phyloP scores from a whole-genome alignment of 2,888 invertebrate genomes.

The Torymus tubicola region DNA sequence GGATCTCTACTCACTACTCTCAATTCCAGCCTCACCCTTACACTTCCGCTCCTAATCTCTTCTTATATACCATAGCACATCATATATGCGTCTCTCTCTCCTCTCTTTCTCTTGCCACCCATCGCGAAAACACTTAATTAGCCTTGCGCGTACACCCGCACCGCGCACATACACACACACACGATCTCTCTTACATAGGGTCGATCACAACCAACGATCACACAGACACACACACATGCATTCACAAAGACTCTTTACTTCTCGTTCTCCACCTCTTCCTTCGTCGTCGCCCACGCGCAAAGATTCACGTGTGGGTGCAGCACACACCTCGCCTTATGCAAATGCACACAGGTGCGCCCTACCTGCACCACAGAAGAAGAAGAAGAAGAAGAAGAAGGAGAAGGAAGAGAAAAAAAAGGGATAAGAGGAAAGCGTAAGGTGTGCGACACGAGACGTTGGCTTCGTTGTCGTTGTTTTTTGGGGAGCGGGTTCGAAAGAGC shows the following conservation, averaged over 20 bases:
- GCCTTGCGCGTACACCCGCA: constrained; percentile 55
- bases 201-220: constrained; percentile 30
- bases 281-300: constrained; percentile 40
- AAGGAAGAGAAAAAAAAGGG: constrained; percentile 4
- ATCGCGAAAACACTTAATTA: constrained; percentile 67
- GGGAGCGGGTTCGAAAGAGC: background rate
- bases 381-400: constrained; percentile 2
- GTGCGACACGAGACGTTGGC: constrained; percentile 24
- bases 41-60: no score
- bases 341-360: constrained; percentile 59
- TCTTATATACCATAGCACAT: background rate
- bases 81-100: constrained; percentile 10
- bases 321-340: constrained; percentile 54
- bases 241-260: no score
- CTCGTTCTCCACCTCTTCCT: constrained; percentile 4
- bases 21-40: no score
- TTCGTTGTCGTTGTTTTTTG: background rate
- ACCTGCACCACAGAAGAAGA: constrained; percentile 47
- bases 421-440: constrained; percentile 36
- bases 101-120: constrained; percentile 60
- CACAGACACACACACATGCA: background rate
- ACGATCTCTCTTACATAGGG: constrained; percentile 48
- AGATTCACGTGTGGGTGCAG: constrained; percentile 49
- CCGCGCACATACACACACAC: constrained; percentile 47
- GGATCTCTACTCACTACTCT: no score